phyloP scores from a whole-genome alignment of 2,797 vertebrate genomes.

The Gouania willdenowi region DNA sequence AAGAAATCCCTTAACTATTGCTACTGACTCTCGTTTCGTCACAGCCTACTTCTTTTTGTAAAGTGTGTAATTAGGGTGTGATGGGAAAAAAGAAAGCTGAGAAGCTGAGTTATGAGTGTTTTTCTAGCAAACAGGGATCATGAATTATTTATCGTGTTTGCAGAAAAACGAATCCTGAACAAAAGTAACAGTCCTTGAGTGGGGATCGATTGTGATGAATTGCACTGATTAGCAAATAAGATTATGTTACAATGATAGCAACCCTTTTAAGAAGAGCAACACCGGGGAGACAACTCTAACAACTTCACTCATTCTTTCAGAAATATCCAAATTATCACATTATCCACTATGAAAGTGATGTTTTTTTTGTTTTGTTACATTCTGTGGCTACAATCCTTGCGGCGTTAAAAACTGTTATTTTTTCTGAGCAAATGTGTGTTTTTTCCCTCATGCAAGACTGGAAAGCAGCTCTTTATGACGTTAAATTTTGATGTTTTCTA shows the following conservation, averaged over 20 bases:
- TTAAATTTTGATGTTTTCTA: too few species aligned
- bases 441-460: too few species aligned
- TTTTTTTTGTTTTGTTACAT: too few species aligned
- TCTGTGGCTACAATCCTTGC: too few species aligned
- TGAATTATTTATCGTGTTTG: slow-evolving; percentile 17
- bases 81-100: slow-evolving; percentile 10
- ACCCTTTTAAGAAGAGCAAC: slow-evolving; percentile 20
- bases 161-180: slow-evolving; percentile 3
- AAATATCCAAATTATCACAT: too few species aligned
- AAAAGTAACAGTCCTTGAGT: slow-evolving; percentile 31
- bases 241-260: slow-evolving; percentile 41
- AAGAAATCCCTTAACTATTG: neutral
- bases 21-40: neutral
- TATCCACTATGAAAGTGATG: too few species aligned
- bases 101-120: neutral
- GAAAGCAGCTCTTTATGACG: too few species aligned
- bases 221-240: slow-evolving; percentile 41
- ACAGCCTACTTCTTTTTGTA: neutral
- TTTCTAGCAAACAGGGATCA: slow-evolving; percentile 16
- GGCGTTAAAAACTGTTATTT: too few species aligned
- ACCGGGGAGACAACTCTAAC: neutral
- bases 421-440: too few species aligned
- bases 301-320: too few species aligned
- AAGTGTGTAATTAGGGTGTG: slow-evolving; percentile 5
- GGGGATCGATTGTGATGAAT: slow-evolving; percentile 25